Conservation (phyloP, 2,113 vertebrate genomes). For the Hiodon alosoides region DNA sequence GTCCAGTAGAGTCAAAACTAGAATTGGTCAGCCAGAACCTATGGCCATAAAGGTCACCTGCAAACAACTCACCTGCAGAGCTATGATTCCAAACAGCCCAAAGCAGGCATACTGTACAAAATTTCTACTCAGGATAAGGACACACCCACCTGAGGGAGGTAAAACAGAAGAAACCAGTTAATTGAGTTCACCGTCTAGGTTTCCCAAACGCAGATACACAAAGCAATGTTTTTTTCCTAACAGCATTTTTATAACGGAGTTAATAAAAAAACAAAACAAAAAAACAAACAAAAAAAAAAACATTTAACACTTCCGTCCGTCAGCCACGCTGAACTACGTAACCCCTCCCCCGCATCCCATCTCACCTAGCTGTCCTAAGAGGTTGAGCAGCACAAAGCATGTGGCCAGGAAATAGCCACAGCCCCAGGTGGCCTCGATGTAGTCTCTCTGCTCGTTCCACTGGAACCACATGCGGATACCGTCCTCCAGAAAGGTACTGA, state of each 20-base stretch:
- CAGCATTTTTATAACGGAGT: no score
- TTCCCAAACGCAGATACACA: no score
- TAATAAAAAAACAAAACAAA: no score
- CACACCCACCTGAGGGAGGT: constrained; percentile 75
- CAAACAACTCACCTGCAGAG: constrained; percentile 74
- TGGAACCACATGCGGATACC: constrained; percentile 99
- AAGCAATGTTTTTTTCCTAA: no score
- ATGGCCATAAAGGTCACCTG: not conserved
- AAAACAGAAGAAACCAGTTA: constrained; percentile 2
- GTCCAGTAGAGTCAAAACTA: not conserved
- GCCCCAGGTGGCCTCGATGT: constrained; percentile 89
- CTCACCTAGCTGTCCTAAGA: constrained; percentile 91
- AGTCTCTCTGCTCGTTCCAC: constrained; percentile 94
- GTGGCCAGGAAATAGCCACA: constrained; percentile 92
- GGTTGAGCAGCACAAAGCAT: constrained; percentile 86
- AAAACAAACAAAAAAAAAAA: no score
- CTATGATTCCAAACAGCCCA: constrained; percentile 92
- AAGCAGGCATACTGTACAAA: constrained; percentile 97
- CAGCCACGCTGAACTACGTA: not conserved
- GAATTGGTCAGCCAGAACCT: not conserved
- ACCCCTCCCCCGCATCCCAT: not conserved
- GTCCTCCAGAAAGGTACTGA: constrained; percentile 97
- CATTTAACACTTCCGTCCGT: no score
- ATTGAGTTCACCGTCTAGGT: not conserved
- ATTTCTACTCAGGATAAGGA: constrained; percentile 93